Conservation (phyloP, 1,140 invertebrate species). For the Euura saliciscinereae region DNA sequence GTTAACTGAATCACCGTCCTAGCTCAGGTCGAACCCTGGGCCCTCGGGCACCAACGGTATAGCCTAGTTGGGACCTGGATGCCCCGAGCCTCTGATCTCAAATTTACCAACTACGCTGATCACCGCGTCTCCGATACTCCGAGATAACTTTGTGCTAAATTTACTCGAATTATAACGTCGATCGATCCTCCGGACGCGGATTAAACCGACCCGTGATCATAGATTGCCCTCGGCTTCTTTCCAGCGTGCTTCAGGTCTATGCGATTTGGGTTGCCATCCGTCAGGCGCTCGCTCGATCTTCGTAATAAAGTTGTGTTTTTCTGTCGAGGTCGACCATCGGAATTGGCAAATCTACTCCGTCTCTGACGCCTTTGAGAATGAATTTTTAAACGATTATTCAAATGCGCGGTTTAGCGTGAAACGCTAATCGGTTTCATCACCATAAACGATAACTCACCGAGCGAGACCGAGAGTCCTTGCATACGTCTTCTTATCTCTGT, state of each 20-base stretch:
- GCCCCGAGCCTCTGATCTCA: slow-evolving; percentile 1
- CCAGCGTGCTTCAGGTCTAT: not conserved
- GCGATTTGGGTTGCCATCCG: too few species aligned
- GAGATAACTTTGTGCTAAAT: not conserved
- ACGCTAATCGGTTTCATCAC: too few species aligned
- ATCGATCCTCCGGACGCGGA: too few species aligned
- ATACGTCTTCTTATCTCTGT: slow-evolving; percentile 8
- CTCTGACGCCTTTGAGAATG: not conserved
- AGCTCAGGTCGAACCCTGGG: not conserved
- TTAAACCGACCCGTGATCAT: too few species aligned
- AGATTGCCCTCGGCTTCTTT: not conserved
- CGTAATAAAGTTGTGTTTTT: too few species aligned
- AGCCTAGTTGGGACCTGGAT: not conserved
- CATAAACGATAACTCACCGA: not conserved
- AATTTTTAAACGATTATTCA: not conserved
- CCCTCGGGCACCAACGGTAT: not conserved
- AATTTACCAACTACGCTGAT: not conserved
- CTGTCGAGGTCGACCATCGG: too few species aligned
- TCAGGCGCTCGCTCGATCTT: too few species aligned
- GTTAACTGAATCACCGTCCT: not conserved
- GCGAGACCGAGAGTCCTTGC: not conserved
- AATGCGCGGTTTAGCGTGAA: too few species aligned
- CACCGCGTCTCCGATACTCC: not conserved
- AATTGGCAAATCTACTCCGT: too few species aligned
- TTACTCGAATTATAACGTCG: not conserved